Base-by-base conservation (phyloP, 2,113 vertebrate genomes). In the Smithornis capensis region DNA sequence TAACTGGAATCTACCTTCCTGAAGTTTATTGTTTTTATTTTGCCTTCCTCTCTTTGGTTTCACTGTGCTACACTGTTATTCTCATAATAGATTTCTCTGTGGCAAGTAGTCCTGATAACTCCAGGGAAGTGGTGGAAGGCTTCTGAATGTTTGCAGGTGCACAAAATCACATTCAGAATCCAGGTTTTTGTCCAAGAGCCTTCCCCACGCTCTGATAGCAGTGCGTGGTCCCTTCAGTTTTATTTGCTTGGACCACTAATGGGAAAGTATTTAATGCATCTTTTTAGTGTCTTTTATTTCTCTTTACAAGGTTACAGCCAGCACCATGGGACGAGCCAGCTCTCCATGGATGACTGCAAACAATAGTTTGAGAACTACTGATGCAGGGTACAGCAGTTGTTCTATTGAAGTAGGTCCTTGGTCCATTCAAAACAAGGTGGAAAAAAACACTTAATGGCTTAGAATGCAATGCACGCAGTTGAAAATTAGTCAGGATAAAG, bases 261-360 rank as follows among this genome's bases (percentile, higher is more conserved):
- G 83, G 64, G 56, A 71, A 94, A 89, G 91, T 81, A 78, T 91
- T 91, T 84, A 95, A 91, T 84, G 81, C 60, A 92, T 82, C 86
- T 86, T 90, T 92, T 65, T 75, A 83, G 56, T 25, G 38, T 93
- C 77, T 94, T 95, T 96, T 78, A 71, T 94, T 94, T 93, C 83
- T 96, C 60, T 90, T 96, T 95, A 90, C 57, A 40, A 85, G 15
- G 52, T 78, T 89, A 82, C 73, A 94, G 92, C 86, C 91, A 93
- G 80, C 55, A 89, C 69, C 2, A 21, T 56, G 73, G 89, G 92
- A 93, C 92, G 84, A 89, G 83, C 91, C 86, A 92, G 80, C 83
- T 91, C n/a, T 87, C 83, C 28, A 4, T 89, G 87, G 92, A 92
- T 92, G 87, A 71, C 76, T 89, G 73, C 52, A 81, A 93, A 94